Conservation (phyloP, 2,113 vertebrate genomes). For the Lynx canadensis region DNA sequence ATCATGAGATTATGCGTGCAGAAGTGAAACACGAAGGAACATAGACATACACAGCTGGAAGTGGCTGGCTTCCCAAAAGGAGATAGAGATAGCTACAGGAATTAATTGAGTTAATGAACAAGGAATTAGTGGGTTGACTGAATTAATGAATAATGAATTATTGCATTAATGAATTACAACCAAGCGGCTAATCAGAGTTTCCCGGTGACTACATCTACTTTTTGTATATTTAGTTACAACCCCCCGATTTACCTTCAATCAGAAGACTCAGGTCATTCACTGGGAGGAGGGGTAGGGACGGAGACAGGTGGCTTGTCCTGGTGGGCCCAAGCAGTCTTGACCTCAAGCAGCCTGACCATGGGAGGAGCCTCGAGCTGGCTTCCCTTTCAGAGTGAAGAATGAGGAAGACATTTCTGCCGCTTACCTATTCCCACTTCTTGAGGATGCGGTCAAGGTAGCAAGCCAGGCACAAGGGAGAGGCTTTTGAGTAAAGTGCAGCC, state of each 20-base stretch:
- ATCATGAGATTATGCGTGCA: background rate
- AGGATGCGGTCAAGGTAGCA: background rate
- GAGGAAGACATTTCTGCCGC: background rate
- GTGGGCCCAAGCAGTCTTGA: background rate
- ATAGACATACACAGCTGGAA: background rate
- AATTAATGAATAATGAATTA: background rate
- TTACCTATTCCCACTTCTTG: background rate
- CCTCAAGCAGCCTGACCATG: too few species aligned
- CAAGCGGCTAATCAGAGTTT: background rate
- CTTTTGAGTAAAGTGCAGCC: background rate
- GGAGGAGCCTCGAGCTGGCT: rapidly evolving
- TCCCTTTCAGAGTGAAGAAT: background rate
- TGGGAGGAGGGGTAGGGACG: background rate
- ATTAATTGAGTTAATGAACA: background rate
- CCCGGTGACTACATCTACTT: background rate
- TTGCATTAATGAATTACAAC: background rate
- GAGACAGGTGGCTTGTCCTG: rapidly evolving
- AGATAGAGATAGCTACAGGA: too few species aligned
- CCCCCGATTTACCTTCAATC: background rate
- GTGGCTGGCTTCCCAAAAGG: background rate
- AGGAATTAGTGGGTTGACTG: background rate
- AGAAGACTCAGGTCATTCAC: background rate
- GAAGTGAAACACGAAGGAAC: background rate
- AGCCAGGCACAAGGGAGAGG: background rate
- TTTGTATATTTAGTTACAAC: background rate